Conservation (phyloP, 2,797 vertebrate genomes). For the Hypotaenidia okinawae region DNA sequence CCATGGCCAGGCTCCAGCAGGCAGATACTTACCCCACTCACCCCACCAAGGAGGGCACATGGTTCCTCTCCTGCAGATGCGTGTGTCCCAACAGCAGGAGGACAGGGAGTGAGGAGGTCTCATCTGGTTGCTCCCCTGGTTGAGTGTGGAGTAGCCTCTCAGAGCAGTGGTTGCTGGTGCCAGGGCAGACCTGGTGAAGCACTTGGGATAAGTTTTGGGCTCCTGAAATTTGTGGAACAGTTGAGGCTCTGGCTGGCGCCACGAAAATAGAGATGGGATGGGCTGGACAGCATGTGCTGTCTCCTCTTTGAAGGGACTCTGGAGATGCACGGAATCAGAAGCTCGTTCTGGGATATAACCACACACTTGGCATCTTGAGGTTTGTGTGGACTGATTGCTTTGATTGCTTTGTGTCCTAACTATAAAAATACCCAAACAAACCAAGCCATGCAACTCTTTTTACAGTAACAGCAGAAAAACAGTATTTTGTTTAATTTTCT, state of each 20-base stretch:
- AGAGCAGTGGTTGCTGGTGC: background rate
- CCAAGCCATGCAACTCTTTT: background rate
- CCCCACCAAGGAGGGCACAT: rapidly evolving
- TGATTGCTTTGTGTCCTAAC: background rate
- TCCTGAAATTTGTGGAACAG: background rate
- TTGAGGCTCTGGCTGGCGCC: background rate
- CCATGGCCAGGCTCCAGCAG: background rate
- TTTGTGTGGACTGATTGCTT: background rate
- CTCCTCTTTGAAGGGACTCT: background rate
- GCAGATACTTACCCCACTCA: background rate
- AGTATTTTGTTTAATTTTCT: background rate
- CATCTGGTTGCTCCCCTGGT: background rate
- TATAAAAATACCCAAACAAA: background rate
- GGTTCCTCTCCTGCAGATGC: rapidly evolving
- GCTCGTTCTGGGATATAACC: background rate
- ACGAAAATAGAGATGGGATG: background rate
- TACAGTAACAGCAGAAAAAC: background rate
- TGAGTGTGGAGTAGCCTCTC: background rate
- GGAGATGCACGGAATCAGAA: background rate
- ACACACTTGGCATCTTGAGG: background rate
- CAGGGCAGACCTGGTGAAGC: background rate
- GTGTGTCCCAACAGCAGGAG: background rate
- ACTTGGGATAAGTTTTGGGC: background rate
- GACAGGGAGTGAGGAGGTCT: background rate
- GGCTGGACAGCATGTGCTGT: rapidly evolving